These are phyloP conservation scores for Clytia hemisphaerica DNA, from an alignment of 30 jellyfish, hydroid and myxozoan genomes.

Conservation along the genomic window DNA sequence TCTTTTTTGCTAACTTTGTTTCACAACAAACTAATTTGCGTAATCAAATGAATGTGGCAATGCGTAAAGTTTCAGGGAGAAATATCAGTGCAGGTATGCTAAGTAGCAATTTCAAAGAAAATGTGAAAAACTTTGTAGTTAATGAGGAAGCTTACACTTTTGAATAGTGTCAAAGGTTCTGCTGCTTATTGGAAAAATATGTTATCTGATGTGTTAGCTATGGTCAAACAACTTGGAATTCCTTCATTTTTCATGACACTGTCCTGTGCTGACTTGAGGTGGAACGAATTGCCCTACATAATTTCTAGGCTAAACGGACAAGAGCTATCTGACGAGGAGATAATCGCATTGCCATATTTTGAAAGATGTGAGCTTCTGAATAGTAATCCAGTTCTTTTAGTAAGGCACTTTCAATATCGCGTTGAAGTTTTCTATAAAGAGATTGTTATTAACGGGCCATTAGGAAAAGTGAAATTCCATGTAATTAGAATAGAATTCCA, in stretches of 20 bases:
- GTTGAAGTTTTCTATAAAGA: constrained; percentile 31
- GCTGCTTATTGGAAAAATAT: constrained; percentile 41
- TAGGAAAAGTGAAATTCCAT: constrained; percentile 6
- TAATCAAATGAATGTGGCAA: constrained; percentile 23
- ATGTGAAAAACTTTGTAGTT: not conserved
- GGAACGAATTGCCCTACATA: constrained; percentile 24
- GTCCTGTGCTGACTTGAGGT: constrained; percentile 38
- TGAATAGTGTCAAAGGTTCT: constrained; percentile 30
- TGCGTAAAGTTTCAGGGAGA: not conserved
- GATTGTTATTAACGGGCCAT: not conserved
- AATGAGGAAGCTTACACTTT: constrained; percentile 12
- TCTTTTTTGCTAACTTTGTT: constrained; percentile 23
- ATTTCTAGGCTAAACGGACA: not conserved
- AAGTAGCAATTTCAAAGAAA: constrained; percentile 11
- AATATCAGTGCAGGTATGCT: constrained; percentile 17
- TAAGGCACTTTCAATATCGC: constrained; percentile 43
- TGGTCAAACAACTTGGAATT: constrained; percentile 43
- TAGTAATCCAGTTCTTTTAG: constrained; percentile 22
- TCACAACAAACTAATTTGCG: constrained; percentile 13
- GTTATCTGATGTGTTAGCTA: constrained; percentile 29
- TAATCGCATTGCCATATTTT: constrained; percentile 1
- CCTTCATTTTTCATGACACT: constrained; percentile 27
- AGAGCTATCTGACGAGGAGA: not conserved
- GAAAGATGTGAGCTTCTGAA: constrained; percentile 21
- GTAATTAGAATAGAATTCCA: constrained; percentile 11